These are phyloP conservation scores for Spheniscus mendiculus DNA, from an alignment of 2,113 vertebrate genomes.

Conservation along the genomic window DNA sequence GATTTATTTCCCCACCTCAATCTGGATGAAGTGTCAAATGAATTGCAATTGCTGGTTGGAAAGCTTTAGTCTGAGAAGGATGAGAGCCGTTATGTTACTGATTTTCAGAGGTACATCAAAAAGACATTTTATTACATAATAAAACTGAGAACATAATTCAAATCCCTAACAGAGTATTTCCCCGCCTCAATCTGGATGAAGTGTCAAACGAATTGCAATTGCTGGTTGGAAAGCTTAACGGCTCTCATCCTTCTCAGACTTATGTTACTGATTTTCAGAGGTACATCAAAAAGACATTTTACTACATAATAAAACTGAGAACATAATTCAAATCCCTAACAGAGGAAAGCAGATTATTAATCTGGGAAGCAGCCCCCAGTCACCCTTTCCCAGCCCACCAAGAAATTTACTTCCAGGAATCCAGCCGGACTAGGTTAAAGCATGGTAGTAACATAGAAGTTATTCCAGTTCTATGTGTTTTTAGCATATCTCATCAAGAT, in stretches of 20 bases:
- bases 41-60: background rate
- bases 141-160: background rate
- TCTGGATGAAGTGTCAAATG: background rate
- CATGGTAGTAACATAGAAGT: background rate
- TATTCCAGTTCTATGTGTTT: accelerated
- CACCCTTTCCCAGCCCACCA: background rate
- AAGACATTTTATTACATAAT: background rate
- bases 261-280: background rate
- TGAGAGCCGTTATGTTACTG: background rate
- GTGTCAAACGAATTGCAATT: background rate
- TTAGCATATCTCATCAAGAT: background rate
- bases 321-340: background rate
- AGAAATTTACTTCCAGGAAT: background rate
- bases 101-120: background rate
- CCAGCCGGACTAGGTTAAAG: background rate
- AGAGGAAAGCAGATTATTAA: background rate
- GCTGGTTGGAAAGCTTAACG: background rate
- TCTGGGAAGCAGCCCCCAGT: background rate
- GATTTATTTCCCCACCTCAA: background rate
- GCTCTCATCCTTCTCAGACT: no score
- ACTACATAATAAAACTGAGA: background rate
- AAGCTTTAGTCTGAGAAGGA: background rate
- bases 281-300: background rate
- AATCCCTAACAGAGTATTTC: background rate
- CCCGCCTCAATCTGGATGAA: background rate